These are phyloP conservation scores for Drosophila paracracens DNA, from an alignment of 2,888 invertebrate species.

Conservation along the genomic window DNA sequence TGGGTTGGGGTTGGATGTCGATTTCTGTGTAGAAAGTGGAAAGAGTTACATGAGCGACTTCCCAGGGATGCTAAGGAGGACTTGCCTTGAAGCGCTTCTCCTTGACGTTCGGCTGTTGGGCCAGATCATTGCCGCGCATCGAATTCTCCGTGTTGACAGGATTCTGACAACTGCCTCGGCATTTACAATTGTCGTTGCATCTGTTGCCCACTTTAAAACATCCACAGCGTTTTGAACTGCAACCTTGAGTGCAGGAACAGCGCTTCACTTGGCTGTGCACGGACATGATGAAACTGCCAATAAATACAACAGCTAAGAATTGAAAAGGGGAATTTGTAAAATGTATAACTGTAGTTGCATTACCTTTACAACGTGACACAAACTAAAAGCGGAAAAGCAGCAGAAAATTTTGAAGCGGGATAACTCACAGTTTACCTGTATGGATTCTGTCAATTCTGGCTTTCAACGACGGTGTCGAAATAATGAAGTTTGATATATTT, in stretches of 20 bases:
- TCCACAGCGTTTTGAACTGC: background rate
- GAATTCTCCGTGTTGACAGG: too few species aligned
- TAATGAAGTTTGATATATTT: too few species aligned
- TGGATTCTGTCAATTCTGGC: too few species aligned
- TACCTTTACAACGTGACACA: background rate
- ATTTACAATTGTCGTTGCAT: background rate
- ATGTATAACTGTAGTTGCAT: background rate
- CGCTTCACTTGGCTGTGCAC: background rate
- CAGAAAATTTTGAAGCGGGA: background rate
- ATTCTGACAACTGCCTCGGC: too few species aligned
- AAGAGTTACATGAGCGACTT: background rate
- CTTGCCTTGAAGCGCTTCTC: background rate
- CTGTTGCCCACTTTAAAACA: background rate
- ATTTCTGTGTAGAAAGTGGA: too few species aligned
- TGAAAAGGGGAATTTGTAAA: background rate
- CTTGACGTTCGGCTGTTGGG: background rate
- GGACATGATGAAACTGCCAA: conserved; percentile 5
- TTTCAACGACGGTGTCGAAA: too few species aligned
- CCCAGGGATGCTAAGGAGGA: background rate
- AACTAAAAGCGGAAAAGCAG: background rate
- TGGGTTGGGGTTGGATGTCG: too few species aligned
- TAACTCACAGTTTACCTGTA: too few species aligned
- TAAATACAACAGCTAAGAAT: background rate
- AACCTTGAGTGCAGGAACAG: background rate
- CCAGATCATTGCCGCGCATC: background rate